Evolutionary conservation across 2,113 vertebrate species (phyloP).

Genomic region (Scophthalmus maximus): DNA sequence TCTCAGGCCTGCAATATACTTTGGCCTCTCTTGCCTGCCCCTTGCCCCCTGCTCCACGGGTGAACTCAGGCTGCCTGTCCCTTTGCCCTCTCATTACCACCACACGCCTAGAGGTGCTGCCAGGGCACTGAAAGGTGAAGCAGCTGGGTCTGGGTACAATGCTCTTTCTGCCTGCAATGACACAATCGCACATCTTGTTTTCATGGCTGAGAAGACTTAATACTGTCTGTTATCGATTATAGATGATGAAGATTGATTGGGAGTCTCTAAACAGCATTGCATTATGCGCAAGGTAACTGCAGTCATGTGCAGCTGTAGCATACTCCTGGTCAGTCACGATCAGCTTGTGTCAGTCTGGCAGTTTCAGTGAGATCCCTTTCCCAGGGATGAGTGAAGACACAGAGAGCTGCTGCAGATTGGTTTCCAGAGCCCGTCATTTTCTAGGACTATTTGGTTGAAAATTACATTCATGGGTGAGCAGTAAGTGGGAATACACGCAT

Average conservation of each 20-base stretch:
- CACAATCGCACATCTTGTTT: conserved; percentile 39
- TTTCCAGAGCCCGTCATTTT: not conserved
- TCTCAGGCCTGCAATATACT: conserved; percentile 40
- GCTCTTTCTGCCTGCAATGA: conserved; percentile 17
- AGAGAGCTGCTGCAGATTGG: too few relatives aligned
- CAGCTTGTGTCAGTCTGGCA: too few relatives aligned
- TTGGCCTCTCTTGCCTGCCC: conserved; percentile 48
- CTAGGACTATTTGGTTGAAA: conserved; percentile 6
- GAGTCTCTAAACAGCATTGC: conserved; percentile 28
- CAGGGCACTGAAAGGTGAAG: conserved; percentile 48
- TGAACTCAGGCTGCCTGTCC: conserved; percentile 63
- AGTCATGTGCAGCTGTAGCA: not conserved
- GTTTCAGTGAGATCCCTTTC: too few relatives aligned
- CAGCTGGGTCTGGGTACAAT: conserved; percentile 33
- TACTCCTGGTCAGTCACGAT: not conserved
- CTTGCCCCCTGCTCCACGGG: conserved; percentile 46
- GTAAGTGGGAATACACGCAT: conserved; percentile 32
- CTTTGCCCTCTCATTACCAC: conserved; percentile 68
- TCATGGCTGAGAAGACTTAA: conserved; percentile 45
- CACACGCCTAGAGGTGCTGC: conserved; percentile 44
- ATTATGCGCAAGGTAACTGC: conserved; percentile 15
- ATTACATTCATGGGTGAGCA: conserved; percentile 4
- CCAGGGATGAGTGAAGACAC: not conserved
- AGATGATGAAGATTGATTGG: conserved; percentile 57
- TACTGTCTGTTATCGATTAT: conserved; percentile 62